Evolutionary conservation across 2,113 vertebrate genomes (phyloP).

Genomic region (Cyrtonyx montezumae): DNA sequence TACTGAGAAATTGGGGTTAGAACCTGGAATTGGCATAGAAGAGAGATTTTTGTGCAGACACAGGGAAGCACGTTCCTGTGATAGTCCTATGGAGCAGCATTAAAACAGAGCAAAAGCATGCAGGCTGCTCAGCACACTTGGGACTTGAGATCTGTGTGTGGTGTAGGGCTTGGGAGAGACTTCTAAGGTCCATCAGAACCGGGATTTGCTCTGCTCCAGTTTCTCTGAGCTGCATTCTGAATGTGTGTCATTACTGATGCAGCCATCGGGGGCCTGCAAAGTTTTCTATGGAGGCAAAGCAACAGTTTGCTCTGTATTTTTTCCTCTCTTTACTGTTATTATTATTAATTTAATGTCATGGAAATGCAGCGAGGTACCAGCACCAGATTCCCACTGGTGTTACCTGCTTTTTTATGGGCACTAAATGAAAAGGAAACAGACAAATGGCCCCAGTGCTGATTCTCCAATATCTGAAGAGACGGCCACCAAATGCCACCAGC

Average conservation of each 20-base stretch:
- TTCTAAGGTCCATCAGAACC: neutral
- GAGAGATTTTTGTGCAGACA: neutral
- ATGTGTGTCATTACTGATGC: neutral
- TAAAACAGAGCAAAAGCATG: neutral
- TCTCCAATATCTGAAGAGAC: neutral
- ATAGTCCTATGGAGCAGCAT: neutral
- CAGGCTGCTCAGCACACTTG: accelerated
- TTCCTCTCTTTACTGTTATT: neutral
- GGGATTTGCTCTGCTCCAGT: neutral
- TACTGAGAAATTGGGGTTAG: neutral
- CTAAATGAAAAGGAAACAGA: neutral
- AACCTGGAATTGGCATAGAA: neutral
- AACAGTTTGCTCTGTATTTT: conserved; percentile 2
- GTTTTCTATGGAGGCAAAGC: conserved; percentile 13
- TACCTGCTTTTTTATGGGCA: conserved; percentile 41
- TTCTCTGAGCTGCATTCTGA: neutral
- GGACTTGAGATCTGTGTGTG: neutral
- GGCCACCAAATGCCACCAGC: neutral
- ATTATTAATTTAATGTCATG: neutral
- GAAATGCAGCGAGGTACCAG: neutral
- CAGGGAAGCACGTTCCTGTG: neutral
- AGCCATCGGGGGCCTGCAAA: neutral
- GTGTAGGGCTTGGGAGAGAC: neutral
- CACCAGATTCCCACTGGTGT: neutral
- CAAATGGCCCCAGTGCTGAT: neutral